These are phyloP conservation scores for Dicyrtomina minuta DNA, from an alignment of 2,888 invertebrate species.

Conservation along the genomic window DNA sequence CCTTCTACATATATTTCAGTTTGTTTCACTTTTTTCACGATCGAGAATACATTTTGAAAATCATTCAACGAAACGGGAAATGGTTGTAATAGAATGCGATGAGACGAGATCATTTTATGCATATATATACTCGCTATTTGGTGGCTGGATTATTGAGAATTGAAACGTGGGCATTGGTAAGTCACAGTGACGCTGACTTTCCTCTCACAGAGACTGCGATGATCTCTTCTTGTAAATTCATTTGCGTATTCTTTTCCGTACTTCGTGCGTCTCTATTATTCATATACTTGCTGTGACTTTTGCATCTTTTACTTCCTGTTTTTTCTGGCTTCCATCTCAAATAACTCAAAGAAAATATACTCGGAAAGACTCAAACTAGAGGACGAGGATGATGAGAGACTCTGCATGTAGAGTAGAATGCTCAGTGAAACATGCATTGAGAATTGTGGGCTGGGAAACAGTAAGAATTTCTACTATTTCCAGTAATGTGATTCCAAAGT, in stretches of 20 bases:
- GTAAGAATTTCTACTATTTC: background rate
- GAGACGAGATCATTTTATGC: too few species aligned
- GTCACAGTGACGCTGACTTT: too few species aligned
- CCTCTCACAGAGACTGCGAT: too few species aligned
- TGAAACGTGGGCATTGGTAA: too few species aligned
- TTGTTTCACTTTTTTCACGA: slow-evolving; percentile 5
- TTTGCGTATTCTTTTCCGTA: too few species aligned
- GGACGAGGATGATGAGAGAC: background rate
- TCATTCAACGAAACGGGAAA: slow-evolving; percentile 11
- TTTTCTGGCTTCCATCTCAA: slow-evolving; percentile 2
- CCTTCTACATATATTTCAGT: background rate
- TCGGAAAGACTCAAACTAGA: background rate
- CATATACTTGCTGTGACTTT: background rate
- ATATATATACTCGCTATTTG: too few species aligned
- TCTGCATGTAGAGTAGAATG: background rate
- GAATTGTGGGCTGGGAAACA: background rate
- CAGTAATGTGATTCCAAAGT: background rate
- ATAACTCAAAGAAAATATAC: background rate
- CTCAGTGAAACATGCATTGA: background rate
- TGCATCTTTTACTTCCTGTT: background rate
- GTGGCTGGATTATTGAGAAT: too few species aligned
- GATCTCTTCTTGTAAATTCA: too few species aligned
- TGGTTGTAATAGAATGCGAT: too few species aligned
- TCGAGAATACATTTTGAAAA: background rate
- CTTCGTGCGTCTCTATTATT: background rate